Evolutionary conservation across 1,140 invertebrate species (phyloP).

Genomic region (Coenobita brevimanus): DNA sequence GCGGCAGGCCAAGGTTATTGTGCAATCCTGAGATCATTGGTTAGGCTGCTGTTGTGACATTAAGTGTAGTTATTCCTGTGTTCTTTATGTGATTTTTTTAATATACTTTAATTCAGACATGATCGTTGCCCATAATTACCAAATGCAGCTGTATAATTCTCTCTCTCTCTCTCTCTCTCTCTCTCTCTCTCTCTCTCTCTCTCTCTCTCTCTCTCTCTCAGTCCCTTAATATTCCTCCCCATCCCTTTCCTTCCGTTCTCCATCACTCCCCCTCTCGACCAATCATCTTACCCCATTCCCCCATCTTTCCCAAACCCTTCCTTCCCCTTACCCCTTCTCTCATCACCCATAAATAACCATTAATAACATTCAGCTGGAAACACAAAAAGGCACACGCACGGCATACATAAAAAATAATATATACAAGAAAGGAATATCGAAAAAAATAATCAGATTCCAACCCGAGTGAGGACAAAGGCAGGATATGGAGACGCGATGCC

Average conservation of each 20-base stretch:
- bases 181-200: neutral
- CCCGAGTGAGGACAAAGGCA: constrained; percentile 27
- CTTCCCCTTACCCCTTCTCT: neutral
- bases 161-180: neutral
- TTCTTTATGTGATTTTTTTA: too few relatives aligned
- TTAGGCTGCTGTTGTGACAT: too few relatives aligned
- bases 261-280: neutral
- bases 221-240: neutral
- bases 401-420: constrained; percentile 25
- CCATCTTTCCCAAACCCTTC: neutral
- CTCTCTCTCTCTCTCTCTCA: neutral
- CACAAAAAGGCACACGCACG: constrained; percentile 7
- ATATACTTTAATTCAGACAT: too few relatives aligned
- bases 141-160: too few relatives aligned
- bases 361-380: constrained; percentile 49
- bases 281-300: neutral
- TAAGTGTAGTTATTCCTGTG: too few relatives aligned
- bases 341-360: constrained; percentile 49
- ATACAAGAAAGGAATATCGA: constrained; percentile 21
- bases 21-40: too few relatives aligned
- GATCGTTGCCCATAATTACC: too few relatives aligned
- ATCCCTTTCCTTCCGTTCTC: too few relatives aligned
- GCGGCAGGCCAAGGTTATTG: too few relatives aligned
- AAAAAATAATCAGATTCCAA: too few relatives aligned
- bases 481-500: constrained; percentile 46